Percentiles rank a stretch among this genome's conserved stretches.
phyloP scores from a whole-genome alignment of 2,797 vertebrate species.

The Setipinna tenuifilis region DNA sequence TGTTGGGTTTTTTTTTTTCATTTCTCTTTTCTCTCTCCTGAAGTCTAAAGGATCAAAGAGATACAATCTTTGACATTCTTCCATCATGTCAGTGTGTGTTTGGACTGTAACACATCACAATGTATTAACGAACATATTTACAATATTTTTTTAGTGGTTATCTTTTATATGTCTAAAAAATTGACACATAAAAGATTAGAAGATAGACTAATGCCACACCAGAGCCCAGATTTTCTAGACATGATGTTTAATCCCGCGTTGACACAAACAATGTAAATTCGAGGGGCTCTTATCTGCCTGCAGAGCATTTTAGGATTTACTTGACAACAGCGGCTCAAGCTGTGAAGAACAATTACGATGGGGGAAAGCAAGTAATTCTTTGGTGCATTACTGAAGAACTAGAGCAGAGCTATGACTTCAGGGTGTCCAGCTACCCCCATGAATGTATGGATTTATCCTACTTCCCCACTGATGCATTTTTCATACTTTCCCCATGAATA shows the following conservation, averaged over 20 bases:
- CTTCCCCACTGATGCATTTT: constrained; percentile 40
- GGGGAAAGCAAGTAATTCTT: not conserved
- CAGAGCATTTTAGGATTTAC: not conserved
- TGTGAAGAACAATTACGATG: constrained; percentile 14
- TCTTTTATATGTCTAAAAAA: too few species aligned
- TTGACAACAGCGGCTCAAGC: not conserved
- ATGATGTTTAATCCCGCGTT: too few species aligned
- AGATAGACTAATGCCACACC: too few species aligned
- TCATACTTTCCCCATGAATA: constrained; percentile 32
- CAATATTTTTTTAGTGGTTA: too few species aligned
- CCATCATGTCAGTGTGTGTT: not conserved
- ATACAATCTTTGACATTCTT: not conserved
- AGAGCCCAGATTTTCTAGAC: too few species aligned
- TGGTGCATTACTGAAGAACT: not conserved
- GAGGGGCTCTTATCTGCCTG: not conserved
- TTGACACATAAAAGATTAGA: too few species aligned
- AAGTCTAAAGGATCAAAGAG: not conserved
- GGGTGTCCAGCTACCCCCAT: not conserved
- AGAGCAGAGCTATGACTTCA: constrained; percentile 24
- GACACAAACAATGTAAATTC: too few species aligned
- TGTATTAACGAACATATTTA: too few species aligned
- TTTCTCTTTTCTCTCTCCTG: not conserved
- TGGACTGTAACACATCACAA: too few species aligned
- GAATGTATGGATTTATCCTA: constrained; percentile 51
- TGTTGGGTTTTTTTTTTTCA: not conserved